A percentile compares a stretch with the other conserved stretches of the same genome.
These are phyloP conservation scores for Drosophila bocki DNA, from an alignment of 1,140 invertebrate genomes.

Conservation along the genomic window DNA sequence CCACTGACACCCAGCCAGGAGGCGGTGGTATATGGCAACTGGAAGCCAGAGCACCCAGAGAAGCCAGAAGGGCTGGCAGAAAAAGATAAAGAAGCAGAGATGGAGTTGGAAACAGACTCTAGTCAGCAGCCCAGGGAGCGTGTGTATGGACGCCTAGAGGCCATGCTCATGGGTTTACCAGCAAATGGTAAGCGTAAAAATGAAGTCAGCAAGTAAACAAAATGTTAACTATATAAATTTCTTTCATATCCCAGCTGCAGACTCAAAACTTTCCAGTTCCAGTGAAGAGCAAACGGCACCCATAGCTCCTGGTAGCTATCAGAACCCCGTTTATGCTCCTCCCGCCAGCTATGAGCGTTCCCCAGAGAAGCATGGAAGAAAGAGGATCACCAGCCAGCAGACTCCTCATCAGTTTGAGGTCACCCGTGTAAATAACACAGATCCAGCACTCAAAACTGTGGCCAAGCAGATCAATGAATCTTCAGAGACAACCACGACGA, in stretches of 20 bases:
- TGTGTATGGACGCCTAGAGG: conserved; percentile 62
- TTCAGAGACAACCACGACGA: conserved; percentile 53
- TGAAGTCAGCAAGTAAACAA: neutral
- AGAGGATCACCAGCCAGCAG: conserved; percentile 35
- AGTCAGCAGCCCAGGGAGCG: conserved; percentile 49
- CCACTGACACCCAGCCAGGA: conserved; percentile 37
- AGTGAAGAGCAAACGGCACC: conserved; percentile 45
- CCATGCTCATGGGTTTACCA: conserved; percentile 71
- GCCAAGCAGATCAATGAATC: conserved; percentile 72
- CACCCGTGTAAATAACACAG: conserved; percentile 45
- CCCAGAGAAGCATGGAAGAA: conserved; percentile 52
- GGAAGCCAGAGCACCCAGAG: conserved; percentile 73
- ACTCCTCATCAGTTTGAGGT: conserved; percentile 30
- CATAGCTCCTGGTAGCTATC: conserved; percentile 39
- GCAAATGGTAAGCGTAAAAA: conserved; percentile 43
- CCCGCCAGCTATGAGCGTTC: conserved; percentile 59
- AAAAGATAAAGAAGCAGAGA: neutral
- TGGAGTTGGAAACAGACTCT: conserved; percentile 7
- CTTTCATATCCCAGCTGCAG: conserved; percentile 14
- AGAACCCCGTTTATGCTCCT: conserved; percentile 14
- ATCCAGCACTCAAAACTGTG: conserved; percentile 44
- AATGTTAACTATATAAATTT: neutral
- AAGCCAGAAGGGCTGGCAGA: conserved; percentile 19
- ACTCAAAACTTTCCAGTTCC: conserved; percentile 29
- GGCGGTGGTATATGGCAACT: conserved; percentile 75